A percentile compares a stretch with the other conserved stretches of the same genome.
phyloP scores from a whole-genome alignment of 1,140 invertebrate species.

The Euwallacea similis region DNA sequence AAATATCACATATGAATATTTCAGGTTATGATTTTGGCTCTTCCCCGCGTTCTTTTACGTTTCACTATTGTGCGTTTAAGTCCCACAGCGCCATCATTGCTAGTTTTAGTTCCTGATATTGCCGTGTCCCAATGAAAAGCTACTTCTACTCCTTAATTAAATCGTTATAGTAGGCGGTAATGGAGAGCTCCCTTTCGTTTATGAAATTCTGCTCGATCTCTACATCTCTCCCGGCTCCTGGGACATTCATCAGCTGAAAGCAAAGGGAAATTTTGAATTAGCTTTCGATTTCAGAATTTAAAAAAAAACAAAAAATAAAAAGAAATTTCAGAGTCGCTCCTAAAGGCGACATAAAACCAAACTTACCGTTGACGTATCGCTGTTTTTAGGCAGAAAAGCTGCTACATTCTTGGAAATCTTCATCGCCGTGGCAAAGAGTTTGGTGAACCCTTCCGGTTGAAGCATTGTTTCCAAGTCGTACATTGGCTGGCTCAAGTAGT shows the following conservation, averaged over 20 bases:
- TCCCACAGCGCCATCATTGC: too few relatives aligned
- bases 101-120: too few relatives aligned
- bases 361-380: slow-evolving; percentile 81
- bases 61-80: too few relatives aligned
- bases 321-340: background rate
- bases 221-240: slow-evolving; percentile 73
- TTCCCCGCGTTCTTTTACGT: too few relatives aligned
- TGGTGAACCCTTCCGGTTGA: slow-evolving; percentile 64
- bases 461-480: slow-evolving; percentile 81
- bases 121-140: too few relatives aligned
- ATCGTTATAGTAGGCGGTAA: slow-evolving; percentile 92
- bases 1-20: too few relatives aligned
- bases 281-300: slow-evolving; percentile 54
- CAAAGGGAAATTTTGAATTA: too few relatives aligned
- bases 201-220: slow-evolving; percentile 94
- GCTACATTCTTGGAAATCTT: slow-evolving; percentile 77
- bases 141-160: slow-evolving; percentile 55
- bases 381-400: slow-evolving; percentile 89
- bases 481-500: slow-evolving; percentile 63
- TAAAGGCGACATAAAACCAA: background rate
- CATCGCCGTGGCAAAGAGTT: slow-evolving; percentile 65
- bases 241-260: slow-evolving; percentile 64
- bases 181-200: slow-evolving; percentile 82
- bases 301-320: slow-evolving; percentile 51
- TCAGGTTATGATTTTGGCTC: too few relatives aligned